Percentiles rank a stretch among this genome's conserved stretches.
phyloP scores from a whole-genome alignment of 2,113 vertebrate genomes.

The Cynopterus brachyotis region DNA sequence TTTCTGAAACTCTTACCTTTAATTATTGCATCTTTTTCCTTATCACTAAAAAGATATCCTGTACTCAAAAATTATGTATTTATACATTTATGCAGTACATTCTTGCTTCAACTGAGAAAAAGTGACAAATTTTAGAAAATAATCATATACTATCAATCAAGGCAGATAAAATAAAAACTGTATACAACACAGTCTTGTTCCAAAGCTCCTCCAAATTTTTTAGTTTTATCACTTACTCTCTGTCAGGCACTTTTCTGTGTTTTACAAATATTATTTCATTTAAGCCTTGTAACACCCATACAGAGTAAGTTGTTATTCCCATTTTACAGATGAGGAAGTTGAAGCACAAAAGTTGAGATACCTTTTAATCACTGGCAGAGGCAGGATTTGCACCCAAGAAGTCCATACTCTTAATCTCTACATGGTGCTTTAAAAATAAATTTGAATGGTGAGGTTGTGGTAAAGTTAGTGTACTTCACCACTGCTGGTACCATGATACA shows the following conservation, averaged over 20 bases:
- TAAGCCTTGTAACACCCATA: background rate
- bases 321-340: background rate
- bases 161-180: background rate
- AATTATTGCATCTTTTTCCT: background rate
- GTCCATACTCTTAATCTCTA: background rate
- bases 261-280: conserved; percentile 10
- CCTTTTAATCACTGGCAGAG: background rate
- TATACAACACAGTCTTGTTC: background rate
- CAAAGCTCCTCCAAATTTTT: background rate
- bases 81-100: background rate
- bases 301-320: no score
- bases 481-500: background rate
- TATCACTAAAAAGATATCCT: background rate
- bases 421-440: background rate
- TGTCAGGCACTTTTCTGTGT: background rate
- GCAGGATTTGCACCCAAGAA: background rate
- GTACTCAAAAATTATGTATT: background rate
- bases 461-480: background rate
- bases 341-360: background rate
- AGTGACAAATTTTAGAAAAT: background rate
- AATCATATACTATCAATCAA: background rate
- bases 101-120: background rate
- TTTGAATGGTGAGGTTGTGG: background rate
- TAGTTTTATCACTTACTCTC: background rate
- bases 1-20: background rate